phyloP scores from a whole-genome alignment of 2,797 vertebrate species.

The Thunnus albacares region DNA sequence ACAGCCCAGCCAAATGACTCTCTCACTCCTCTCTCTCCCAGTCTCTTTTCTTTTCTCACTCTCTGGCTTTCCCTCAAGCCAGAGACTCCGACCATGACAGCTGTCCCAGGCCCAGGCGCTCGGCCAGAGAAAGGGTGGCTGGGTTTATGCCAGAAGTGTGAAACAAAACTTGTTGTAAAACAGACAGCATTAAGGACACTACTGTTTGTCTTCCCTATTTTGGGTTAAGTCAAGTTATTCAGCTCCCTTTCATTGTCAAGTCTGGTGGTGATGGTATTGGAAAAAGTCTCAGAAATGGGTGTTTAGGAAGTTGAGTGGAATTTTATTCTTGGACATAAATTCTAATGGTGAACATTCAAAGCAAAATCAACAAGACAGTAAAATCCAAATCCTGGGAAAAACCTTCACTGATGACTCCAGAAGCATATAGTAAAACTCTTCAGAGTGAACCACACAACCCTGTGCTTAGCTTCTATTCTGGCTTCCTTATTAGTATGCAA shows the following conservation, averaged over 20 bases:
- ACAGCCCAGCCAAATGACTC: conserved; percentile 69
- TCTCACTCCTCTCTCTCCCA: conserved; percentile 53
- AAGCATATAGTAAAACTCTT: conserved; percentile 73
- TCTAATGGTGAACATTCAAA: conserved; percentile 37
- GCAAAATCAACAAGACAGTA: conserved; percentile 35
- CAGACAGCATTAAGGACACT: conserved; percentile 59
- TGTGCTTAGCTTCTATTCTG: conserved; percentile 72
- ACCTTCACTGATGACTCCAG: conserved; percentile 55
- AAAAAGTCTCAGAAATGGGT: background rate
- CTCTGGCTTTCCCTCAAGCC: conserved; percentile 75
- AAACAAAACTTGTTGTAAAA: conserved; percentile 74
- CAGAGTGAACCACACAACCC: conserved; percentile 78
- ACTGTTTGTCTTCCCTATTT: conserved; percentile 55
- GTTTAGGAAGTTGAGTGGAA: conserved; percentile 22
- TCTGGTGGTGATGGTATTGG: background rate
- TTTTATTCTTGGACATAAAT: conserved; percentile 50
- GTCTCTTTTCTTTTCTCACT: conserved; percentile 67
- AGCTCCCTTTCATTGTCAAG: conserved; percentile 13
- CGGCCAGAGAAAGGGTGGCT: conserved; percentile 75
- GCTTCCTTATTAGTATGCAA: conserved; percentile 87
- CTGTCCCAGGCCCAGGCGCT: conserved; percentile 77
- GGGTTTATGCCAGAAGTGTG: conserved; percentile 73
- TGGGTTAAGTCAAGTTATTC: conserved; percentile 34
- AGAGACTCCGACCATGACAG: conserved; percentile 76
- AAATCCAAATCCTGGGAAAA: conserved; percentile 65